A percentile compares a stretch with the other conserved stretches of the same genome.
Evolutionary conservation across 2,888 invertebrate genomes (phyloP).

Genomic region (Nephrotoma appendiculata): DNA sequence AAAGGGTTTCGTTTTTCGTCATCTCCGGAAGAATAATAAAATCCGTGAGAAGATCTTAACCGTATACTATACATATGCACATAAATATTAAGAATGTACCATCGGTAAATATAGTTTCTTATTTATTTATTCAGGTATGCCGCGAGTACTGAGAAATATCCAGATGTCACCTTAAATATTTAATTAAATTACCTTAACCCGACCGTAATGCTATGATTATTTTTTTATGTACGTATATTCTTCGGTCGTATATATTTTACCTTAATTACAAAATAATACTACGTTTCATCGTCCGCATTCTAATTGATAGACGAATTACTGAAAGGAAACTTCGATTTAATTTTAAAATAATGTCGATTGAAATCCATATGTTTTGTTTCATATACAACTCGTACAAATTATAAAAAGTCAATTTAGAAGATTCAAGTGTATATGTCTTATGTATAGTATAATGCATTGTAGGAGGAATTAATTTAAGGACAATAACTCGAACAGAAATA

Average conservation of each 20-base stretch:
- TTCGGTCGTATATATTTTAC: not conserved
- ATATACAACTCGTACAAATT: not conserved
- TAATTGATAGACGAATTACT: not conserved
- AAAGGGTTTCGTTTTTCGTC: not conserved
- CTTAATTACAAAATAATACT: not conserved
- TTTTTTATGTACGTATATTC: not conserved
- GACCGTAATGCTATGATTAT: not conserved
- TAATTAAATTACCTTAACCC: not conserved
- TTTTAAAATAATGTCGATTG: not conserved
- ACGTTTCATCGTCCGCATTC: not conserved
- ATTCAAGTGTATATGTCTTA: not conserved
- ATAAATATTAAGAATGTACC: not conserved
- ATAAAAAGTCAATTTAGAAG: not conserved
- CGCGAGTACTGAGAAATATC: not conserved
- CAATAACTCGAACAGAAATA: not conserved
- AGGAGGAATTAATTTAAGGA: not conserved
- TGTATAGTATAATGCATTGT: not conserved
- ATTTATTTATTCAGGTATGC: not conserved
- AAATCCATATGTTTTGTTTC: not conserved
- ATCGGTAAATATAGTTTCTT: not conserved
- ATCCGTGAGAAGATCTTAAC: not conserved
- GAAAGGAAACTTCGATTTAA: not conserved
- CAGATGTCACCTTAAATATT: not conserved
- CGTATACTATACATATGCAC: not conserved
- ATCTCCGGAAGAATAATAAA: not conserved